A percentile compares a stretch with the other conserved stretches of the same genome.
Evolutionary conservation across 2,113 vertebrate species (phyloP).

Genomic region (Prunella himalayana): DNA sequence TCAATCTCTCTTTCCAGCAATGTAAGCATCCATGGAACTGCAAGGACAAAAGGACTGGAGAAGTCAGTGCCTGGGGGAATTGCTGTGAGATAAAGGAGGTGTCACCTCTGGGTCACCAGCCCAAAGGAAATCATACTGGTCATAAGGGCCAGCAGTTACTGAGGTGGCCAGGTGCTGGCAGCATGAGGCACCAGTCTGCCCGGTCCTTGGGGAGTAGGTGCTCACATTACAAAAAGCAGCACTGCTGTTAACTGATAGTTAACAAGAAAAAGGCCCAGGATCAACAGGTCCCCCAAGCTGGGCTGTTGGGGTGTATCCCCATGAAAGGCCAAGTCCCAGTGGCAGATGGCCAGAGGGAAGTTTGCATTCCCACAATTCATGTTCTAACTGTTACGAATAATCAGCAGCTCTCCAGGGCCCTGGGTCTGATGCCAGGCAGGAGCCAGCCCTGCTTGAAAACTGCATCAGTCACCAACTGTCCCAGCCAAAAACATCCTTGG

Average conservation of each 20-base stretch:
- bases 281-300: background rate
- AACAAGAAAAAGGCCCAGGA: background rate
- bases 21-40: background rate
- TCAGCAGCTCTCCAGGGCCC: background rate
- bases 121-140: background rate
- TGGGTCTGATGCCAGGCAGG: fast-evolving
- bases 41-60: background rate
- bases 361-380: background rate
- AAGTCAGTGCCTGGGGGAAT: background rate
- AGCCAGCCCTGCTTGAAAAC: background rate
- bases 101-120: background rate
- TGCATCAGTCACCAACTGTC: background rate
- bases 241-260: background rate
- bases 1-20: background rate
- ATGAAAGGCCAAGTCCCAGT: background rate
- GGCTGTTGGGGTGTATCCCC: background rate
- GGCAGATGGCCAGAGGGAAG: slow-evolving; percentile 29
- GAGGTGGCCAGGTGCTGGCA: fast-evolving
- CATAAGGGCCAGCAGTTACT: background rate
- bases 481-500: background rate
- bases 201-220: background rate
- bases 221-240: background rate
- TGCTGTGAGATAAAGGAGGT: background rate
- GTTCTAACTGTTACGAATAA: background rate
- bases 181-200: background rate